Conservation (phyloP, 2,113 vertebrate species). For the Ochotona curzoniae region DNA sequence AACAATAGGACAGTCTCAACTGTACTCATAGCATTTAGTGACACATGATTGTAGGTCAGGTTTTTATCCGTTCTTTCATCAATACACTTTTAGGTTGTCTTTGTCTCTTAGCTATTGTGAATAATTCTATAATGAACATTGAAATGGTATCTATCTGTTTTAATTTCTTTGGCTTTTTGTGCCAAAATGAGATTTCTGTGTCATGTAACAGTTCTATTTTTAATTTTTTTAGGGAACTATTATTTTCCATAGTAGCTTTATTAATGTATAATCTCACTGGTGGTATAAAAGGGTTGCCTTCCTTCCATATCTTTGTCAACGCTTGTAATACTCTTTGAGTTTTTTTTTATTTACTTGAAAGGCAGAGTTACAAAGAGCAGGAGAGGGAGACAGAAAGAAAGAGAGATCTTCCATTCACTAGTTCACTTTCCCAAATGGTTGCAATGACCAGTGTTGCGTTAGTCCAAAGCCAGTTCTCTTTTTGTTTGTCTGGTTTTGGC, state of each 20-base stretch:
- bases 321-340: no score
- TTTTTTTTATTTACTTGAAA: no score
- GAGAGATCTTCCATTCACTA: no score
- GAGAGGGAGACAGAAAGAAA: no score
- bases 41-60: no score
- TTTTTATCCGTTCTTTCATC: neutral
- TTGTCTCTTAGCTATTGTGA: neutral
- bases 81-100: neutral
- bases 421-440: no score
- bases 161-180: neutral
- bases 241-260: neutral
- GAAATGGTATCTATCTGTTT: neutral
- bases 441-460: no score
- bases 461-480: no score
- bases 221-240: neutral
- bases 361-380: no score
- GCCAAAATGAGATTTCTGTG: neutral
- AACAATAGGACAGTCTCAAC: no score
- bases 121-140: neutral
- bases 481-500: no score
- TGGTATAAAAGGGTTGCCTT: neutral
- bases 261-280: neutral
- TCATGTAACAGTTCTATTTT: neutral
- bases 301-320: neutral
- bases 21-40: no score